These are phyloP conservation scores for Peromyscus leucopus DNA, from an alignment of 2,113 vertebrate species.

Conservation along the genomic window DNA sequence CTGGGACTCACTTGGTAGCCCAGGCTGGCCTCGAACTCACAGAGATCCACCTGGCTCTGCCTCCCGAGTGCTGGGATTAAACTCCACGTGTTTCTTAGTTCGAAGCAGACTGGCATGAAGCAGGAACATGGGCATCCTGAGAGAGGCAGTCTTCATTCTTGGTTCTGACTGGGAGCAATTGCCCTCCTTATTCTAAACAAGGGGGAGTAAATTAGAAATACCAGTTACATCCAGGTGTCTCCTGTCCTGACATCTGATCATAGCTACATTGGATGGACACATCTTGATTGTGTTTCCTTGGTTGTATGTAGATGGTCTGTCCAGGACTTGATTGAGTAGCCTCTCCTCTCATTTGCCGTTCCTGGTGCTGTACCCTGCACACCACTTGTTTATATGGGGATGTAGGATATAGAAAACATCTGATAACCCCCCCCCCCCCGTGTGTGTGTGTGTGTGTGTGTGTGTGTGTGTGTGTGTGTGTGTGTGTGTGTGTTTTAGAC, in stretches of 20 bases:
- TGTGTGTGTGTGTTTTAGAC: neutral
- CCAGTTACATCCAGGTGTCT: rapidly evolving
- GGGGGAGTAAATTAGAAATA: rapidly evolving
- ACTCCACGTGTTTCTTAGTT: neutral
- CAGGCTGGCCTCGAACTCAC: too few relatives aligned
- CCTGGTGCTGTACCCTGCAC: rapidly evolving
- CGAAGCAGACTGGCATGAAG: rapidly evolving
- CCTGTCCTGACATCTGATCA: neutral
- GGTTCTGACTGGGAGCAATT: rapidly evolving
- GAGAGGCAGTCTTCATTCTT: rapidly evolving
- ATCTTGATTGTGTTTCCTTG: neutral
- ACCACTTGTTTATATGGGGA: too few relatives aligned
- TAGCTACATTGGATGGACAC: rapidly evolving
- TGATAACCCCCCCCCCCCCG: rapidly evolving
- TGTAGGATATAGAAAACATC: neutral
- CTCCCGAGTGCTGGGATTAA: too few relatives aligned
- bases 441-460: neutral
- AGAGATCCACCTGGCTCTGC: too few relatives aligned
- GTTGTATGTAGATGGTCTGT: neutral
- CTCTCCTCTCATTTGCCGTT: neutral
- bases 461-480: neutral
- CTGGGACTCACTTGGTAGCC: too few relatives aligned
- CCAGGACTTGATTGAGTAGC: neutral
- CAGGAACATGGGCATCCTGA: neutral
- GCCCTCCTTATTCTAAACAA: neutral